Conservation (phyloP, 2,888 invertebrate genomes). For the Neocrepidodera transversa region DNA sequence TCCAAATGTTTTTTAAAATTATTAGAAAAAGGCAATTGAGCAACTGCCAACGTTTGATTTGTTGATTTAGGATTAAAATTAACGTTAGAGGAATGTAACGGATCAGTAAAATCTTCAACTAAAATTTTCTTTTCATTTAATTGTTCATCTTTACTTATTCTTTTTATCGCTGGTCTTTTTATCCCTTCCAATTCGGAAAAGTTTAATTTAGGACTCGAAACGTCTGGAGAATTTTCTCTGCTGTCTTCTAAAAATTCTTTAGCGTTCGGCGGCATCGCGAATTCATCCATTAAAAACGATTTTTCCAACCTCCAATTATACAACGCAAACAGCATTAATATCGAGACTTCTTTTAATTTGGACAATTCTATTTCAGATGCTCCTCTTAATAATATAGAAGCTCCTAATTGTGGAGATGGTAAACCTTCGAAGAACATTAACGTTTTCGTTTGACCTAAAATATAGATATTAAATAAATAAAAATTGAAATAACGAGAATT, state of each 20-base stretch:
- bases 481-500: not conserved
- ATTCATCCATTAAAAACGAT: slow-evolving; percentile 88
- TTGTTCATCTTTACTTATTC: slow-evolving; percentile 22
- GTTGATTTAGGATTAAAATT: slow-evolving; percentile 41
- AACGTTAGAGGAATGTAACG: slow-evolving; percentile 64
- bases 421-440: slow-evolving; percentile 95
- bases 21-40: slow-evolving; percentile 70
- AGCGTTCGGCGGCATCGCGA: slow-evolving; percentile 74
- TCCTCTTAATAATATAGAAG: slow-evolving; percentile 88
- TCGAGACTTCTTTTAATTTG: slow-evolving; percentile 82
- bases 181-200: slow-evolving; percentile 7
- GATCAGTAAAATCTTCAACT: slow-evolving; percentile 84
- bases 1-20: slow-evolving; percentile 77
- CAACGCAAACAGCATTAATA: slow-evolving; percentile 80
- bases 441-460: slow-evolving; percentile 75
- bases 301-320: slow-evolving; percentile 94
- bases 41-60: slow-evolving; percentile 57
- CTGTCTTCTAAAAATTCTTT: slow-evolving; percentile 61
- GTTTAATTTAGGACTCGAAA: slow-evolving; percentile 33
- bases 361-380: slow-evolving; percentile 74
- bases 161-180: slow-evolving; percentile 52
- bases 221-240: slow-evolving; percentile 55
- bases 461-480: not conserved
- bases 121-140: slow-evolving; percentile 59
- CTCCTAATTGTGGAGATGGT: slow-evolving; percentile 80